Evolutionary conservation across 2,797 vertebrate genomes (phyloP), one percentile per base, ranked within the genome.

Genomic region (Mycteria americana): DNA sequence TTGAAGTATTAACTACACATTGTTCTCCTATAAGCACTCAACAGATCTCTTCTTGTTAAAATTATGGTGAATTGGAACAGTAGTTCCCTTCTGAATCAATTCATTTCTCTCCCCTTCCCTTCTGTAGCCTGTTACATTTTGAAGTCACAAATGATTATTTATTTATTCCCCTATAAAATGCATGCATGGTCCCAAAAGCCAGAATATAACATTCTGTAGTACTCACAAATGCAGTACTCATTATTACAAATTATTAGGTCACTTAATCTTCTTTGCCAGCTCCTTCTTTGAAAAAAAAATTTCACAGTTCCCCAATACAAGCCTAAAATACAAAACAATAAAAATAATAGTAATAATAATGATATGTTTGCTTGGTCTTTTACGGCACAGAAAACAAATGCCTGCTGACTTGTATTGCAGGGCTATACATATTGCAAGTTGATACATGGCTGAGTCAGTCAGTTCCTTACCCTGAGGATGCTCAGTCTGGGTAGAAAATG

Each of bases 211-310:
- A 77, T 53, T 81, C 72, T 85, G 60, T 69, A 83, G 79, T 85
- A 89, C 46, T 96, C 92, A 96, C 72, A 97, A 95, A 97, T 30
- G 57, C 67, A 95, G 54, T 73, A 92, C n/a, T 87, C 88, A 94
- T 93, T 97, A 95, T 90, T 93, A 87, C 73, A 93, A 98, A 97
- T 97, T 96, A 96, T 97, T 96, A 98, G 92, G 95, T 90, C 95
- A 88, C 63, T 98, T 98, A 62, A 96, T 98, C 91, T 97, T 95
- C 85, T 67, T 50, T 89, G 57, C 65, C 84, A 95, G 51, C 86
- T 86, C 79, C 59, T 97, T 93, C 85, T 57, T 84, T 18, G 48
- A 35, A 33, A 89, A 82, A 88, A 80, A 92, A 60, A 27, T 92
- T 33, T 60, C 72, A 92, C 76, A 48, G 43, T 67, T 28, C 30